phyloP scores from a whole-genome alignment of 2,113 vertebrate species.

The Bagarius yarrelli region DNA sequence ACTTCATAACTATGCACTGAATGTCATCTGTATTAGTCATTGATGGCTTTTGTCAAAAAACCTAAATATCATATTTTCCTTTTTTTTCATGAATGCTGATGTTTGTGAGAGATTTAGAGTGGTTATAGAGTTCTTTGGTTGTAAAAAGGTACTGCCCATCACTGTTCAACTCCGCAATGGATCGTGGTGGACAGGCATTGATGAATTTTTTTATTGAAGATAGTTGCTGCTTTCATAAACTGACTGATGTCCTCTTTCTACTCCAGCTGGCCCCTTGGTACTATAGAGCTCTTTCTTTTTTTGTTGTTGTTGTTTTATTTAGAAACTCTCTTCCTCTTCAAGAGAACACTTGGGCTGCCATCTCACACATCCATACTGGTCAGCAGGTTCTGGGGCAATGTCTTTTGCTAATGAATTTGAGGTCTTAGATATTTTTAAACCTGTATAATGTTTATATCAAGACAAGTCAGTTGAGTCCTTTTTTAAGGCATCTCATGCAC shows the following conservation, averaged over 20 bases:
- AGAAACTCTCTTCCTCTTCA: slow-evolving; percentile 25
- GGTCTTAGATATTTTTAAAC: slow-evolving; percentile 27
- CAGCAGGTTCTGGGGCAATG: slow-evolving; percentile 31
- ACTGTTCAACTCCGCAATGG: slow-evolving; percentile 38
- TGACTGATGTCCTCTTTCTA: slow-evolving; percentile 33
- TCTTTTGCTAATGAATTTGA: slow-evolving; percentile 24
- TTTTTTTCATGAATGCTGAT: slow-evolving; percentile 34
- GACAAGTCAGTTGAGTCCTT: slow-evolving; percentile 38
- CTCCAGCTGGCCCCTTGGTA: slow-evolving; percentile 10
- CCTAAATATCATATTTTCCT: slow-evolving; percentile 27
- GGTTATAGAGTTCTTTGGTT: slow-evolving; percentile 30
- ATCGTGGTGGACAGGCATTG: slow-evolving; percentile 35
- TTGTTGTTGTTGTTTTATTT: slow-evolving; percentile 7
- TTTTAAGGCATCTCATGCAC: too few species aligned
- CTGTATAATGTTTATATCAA: slow-evolving; percentile 36
- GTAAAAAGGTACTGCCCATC: slow-evolving; percentile 39
- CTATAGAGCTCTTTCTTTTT: slow-evolving; percentile 40
- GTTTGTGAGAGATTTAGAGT: slow-evolving; percentile 43
- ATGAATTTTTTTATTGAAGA: slow-evolving; percentile 33
- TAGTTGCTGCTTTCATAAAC: slow-evolving; percentile 38
- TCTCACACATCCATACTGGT: slow-evolving; percentile 47
- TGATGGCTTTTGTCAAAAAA: neutral
- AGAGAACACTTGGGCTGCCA: slow-evolving; percentile 44
- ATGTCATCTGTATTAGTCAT: slow-evolving; percentile 29
- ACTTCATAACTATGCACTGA: slow-evolving; percentile 15